phyloP scores from a whole-genome alignment of 2,888 invertebrate genomes.

The Drosophila birchii region DNA sequence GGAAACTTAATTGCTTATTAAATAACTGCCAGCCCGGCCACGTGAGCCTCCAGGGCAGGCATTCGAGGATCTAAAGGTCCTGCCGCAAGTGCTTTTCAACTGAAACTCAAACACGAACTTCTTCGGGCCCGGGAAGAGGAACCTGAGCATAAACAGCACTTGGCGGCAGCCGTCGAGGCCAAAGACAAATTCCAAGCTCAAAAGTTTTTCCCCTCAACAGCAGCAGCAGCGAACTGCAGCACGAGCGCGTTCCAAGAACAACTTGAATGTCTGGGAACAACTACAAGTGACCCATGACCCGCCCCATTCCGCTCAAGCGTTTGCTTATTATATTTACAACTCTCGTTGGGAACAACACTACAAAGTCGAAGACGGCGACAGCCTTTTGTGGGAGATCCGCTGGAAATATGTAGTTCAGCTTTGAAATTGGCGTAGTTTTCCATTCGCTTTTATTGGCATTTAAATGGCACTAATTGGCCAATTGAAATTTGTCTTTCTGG shows the following conservation, averaged over 20 bases:
- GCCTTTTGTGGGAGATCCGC: constrained; percentile 24
- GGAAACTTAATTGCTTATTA: constrained; percentile 73
- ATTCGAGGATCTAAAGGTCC: constrained; percentile 2
- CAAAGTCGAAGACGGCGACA: background rate
- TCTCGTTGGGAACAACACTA: constrained; percentile 18
- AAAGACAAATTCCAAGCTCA: constrained; percentile 36
- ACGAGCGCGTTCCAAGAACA: constrained; percentile 13
- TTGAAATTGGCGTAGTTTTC: constrained; percentile 17
- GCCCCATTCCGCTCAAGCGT: constrained; percentile 7
- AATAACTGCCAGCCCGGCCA: constrained; percentile 51
- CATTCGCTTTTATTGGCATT: constrained; percentile 31
- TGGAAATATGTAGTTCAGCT: constrained; percentile 33
- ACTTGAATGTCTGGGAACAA: constrained; percentile 32
- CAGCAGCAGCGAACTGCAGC: constrained; percentile 3
- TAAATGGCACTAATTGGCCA: constrained; percentile 73
- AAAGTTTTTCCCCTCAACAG: constrained; percentile 30
- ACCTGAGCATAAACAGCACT: constrained; percentile 31
- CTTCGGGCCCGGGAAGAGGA: constrained; percentile 3
- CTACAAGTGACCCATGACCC: constrained; percentile 37
- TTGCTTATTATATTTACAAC: constrained; percentile 51
- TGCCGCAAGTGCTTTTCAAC: constrained; percentile 40
- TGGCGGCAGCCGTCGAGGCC: constrained; percentile 17
- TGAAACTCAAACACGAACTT: constrained; percentile 58
- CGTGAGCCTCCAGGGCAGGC: constrained; percentile 26
- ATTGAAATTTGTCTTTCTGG: constrained; percentile 50